These are phyloP conservation scores for Drosophila bifasciata DNA, from an alignment of 1,140 invertebrate species.

Conservation along the genomic window DNA sequence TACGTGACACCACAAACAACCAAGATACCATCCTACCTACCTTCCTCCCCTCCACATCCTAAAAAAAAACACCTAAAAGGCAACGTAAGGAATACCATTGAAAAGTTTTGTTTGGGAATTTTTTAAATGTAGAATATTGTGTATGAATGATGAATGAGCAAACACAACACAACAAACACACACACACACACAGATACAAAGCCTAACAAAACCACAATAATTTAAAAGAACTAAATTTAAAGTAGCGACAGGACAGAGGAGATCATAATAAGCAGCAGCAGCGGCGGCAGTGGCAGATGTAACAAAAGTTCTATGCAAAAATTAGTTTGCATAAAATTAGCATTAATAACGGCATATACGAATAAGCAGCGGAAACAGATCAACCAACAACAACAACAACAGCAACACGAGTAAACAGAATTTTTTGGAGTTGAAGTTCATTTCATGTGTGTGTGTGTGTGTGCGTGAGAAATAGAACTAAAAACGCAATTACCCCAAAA, in stretches of 20 bases:
- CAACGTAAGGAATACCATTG: constrained; percentile 55
- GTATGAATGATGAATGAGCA: constrained; percentile 72
- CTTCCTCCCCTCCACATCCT: constrained; percentile 42
- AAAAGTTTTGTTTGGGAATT: constrained; percentile 74
- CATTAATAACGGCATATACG: constrained; percentile 37
- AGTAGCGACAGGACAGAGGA: constrained; percentile 29
- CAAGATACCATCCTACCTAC: constrained; percentile 17
- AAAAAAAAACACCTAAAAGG: constrained; percentile 62
- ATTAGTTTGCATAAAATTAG: constrained; percentile 68
- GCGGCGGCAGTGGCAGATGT: constrained; percentile 25
- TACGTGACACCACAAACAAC: constrained; percentile 12
- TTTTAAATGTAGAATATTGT: constrained; percentile 78
- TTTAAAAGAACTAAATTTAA: constrained; percentile 18
- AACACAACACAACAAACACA: constrained; percentile 16
- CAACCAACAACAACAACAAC: too few species aligned
- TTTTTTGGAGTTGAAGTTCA: constrained; percentile 21
- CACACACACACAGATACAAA: constrained; percentile 28
- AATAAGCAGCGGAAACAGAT: constrained; percentile 40
- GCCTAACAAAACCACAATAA: constrained; percentile 26
- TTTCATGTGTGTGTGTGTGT: constrained; percentile 50
- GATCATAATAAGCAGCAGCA: constrained; percentile 38
- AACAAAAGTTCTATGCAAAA: constrained; percentile 63
- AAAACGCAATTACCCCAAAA: constrained; percentile 32
- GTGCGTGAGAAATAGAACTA: constrained; percentile 40
- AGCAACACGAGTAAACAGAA: constrained; percentile 21